These are phyloP conservation scores for Pseudococcus longispinus DNA, from an alignment of 2,888 invertebrate species.

Conservation along the genomic window DNA sequence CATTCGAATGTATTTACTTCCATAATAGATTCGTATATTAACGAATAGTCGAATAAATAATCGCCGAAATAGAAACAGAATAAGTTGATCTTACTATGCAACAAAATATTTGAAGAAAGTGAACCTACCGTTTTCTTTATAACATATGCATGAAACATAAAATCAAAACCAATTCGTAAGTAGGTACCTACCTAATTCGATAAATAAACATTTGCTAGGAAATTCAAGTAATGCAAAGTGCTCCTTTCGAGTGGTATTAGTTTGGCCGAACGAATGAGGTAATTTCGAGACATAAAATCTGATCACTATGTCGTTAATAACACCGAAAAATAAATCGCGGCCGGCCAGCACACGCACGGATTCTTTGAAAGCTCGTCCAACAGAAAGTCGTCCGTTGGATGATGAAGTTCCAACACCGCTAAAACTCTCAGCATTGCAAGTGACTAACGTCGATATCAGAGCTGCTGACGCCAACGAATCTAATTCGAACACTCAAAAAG, in stretches of 20 bases:
- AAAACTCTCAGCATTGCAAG: background rate
- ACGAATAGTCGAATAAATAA: background rate
- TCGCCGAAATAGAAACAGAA: background rate
- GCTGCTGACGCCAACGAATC: background rate
- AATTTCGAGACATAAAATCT: background rate
- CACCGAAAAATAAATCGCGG: background rate
- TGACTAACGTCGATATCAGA: background rate
- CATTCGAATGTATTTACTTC: background rate
- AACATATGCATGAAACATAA: no score
- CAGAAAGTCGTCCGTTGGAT: background rate
- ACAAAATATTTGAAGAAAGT: no score
- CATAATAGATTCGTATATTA: background rate
- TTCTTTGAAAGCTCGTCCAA: background rate
- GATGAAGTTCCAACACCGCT: background rate
- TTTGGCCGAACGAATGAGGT: background rate
- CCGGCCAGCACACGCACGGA: background rate
- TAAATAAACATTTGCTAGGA: no score
- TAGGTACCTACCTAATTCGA: no score
- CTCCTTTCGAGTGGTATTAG: background rate
- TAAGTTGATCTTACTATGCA: no score
- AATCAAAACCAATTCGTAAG: no score
- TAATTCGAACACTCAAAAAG: slow-evolving; percentile 46
- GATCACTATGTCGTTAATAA: background rate
- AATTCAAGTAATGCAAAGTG: background rate
- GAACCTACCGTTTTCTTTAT: no score